Conservation (phyloP, 2,797 vertebrate species). For the Rhinatrema bivittatum region DNA sequence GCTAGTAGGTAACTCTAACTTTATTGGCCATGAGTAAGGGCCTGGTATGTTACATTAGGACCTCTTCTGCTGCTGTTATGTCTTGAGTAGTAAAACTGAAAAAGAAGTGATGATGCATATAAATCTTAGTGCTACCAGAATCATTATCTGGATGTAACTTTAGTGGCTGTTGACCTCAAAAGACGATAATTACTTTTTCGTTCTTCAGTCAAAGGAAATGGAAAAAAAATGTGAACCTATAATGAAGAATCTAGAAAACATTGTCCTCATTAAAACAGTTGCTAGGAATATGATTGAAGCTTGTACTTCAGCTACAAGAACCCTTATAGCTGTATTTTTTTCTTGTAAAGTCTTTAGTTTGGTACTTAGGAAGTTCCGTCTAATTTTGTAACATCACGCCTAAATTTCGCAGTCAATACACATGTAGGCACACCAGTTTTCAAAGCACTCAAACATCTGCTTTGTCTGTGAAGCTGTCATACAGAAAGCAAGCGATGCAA, state of each 20-base stretch:
- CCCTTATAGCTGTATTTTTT: constrained; percentile 16
- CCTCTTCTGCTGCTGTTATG: constrained; percentile 29
- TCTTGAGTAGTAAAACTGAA: constrained; percentile 44
- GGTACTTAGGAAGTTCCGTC: constrained; percentile 10
- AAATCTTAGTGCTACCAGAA: constrained; percentile 28
- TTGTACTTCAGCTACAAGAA: constrained; percentile 5
- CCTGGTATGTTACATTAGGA: constrained; percentile 37
- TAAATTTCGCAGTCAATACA: too few relatives aligned
- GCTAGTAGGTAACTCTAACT: too few relatives aligned
- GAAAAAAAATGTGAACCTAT: constrained; percentile 14
- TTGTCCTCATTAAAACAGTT: constrained; percentile 24
- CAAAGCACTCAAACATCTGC: too few relatives aligned
- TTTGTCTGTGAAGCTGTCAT: too few relatives aligned
- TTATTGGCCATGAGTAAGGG: constrained; percentile 46
- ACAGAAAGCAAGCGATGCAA: too few relatives aligned
- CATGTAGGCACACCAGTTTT: too few relatives aligned
- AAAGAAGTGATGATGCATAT: constrained; percentile 31
- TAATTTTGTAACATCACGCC: too few relatives aligned
- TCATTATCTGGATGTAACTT: constrained; percentile 21
- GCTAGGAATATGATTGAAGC: not conserved
- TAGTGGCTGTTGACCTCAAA: constrained; percentile 37
- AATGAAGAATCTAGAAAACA: constrained; percentile 16
- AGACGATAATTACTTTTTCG: constrained; percentile 32
- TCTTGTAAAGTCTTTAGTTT: constrained; percentile 19
- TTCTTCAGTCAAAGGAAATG: constrained; percentile 18